Conservation (phyloP, 1,140 invertebrate species). For the Metaphire vulgaris region DNA sequence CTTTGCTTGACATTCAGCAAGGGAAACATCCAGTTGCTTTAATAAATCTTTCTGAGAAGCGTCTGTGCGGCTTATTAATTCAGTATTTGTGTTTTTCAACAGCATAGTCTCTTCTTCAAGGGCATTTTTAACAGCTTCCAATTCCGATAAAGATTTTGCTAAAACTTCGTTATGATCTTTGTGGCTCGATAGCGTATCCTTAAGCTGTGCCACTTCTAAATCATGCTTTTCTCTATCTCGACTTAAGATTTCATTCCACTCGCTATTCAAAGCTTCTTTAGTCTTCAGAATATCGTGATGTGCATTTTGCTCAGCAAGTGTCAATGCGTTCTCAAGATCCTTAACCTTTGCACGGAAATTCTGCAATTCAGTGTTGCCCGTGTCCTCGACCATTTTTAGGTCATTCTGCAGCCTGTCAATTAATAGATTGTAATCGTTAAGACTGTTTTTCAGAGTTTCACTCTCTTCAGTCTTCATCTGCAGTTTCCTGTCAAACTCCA, state of each 20-base stretch:
- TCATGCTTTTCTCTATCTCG: background rate
- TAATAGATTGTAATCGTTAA: no score
- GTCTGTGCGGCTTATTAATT: background rate
- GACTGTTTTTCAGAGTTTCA: no score
- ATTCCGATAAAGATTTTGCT: background rate
- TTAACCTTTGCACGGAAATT: background rate
- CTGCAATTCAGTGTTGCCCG: no score
- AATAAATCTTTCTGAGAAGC: background rate
- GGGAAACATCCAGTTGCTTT: background rate
- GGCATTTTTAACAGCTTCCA: background rate
- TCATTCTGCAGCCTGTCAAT: no score
- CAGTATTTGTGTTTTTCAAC: background rate
- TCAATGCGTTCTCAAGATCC: background rate
- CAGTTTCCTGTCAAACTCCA: background rate
- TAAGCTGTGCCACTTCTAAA: conserved; percentile 4
- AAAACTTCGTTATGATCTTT: conserved; percentile 4
- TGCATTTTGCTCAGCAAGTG: background rate
- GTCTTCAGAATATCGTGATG: background rate
- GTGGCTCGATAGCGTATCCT: conserved; percentile 26
- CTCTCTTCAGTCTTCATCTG: no score
- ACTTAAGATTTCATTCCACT: conserved; percentile 16
- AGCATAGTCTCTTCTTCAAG: background rate
- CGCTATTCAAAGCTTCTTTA: background rate
- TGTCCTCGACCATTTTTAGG: no score
- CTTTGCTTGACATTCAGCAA: background rate